Evolutionary conservation across 1,140 invertebrate species (phyloP), one percentile per base, ranked within the genome.

Genomic region (Chironomus striatipennis): DNA sequence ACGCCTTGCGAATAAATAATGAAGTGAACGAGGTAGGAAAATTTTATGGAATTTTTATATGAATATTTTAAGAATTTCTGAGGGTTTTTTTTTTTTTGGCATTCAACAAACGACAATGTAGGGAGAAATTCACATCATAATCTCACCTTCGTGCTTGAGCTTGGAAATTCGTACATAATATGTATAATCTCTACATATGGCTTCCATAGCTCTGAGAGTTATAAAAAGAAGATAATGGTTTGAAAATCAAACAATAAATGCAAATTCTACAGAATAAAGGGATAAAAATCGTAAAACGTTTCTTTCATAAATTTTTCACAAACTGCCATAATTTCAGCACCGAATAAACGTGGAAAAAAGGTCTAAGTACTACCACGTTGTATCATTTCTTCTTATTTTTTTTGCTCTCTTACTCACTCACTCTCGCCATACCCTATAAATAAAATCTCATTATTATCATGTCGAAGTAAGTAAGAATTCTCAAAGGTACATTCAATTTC

Each of bases 381-480:
- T 57, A 57, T 57, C n/a, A n/a, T 57, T 57, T 57, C 47, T 34
- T 57, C 47, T 57, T 34, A 57, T 15, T 57, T 4, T 57, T 1
- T 5, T 34, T 34, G 24, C 24, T 57, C 15, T 57, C 47, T 7
- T n/a, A n/a, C n/a, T n/a, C n/a, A n/a, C n/a, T n/a, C n/a, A n/a
- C n/a, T n/a, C n/a, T n/a, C n/a, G n/a, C n/a, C 47, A n/a, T n/a
- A 57, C 12, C 47, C 24, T 34, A 57, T 57, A 57, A 57, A 57
- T 57, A 57, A 57, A 70, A 70, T 70, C 65, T 21, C 17, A 70
- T 70, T 70, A 70, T 70, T 18, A 70, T 70, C 65, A 70, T 70
- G 65, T 70, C 65, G 65, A 21, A 18, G 65, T 70, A 70, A 17
- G n/a, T 70, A 70, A n/a, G 47, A 57, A 57, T 70, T 21, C 65